Conservation (phyloP, 1,140 invertebrate species). For the Dolichoris vasculosae region DNA sequence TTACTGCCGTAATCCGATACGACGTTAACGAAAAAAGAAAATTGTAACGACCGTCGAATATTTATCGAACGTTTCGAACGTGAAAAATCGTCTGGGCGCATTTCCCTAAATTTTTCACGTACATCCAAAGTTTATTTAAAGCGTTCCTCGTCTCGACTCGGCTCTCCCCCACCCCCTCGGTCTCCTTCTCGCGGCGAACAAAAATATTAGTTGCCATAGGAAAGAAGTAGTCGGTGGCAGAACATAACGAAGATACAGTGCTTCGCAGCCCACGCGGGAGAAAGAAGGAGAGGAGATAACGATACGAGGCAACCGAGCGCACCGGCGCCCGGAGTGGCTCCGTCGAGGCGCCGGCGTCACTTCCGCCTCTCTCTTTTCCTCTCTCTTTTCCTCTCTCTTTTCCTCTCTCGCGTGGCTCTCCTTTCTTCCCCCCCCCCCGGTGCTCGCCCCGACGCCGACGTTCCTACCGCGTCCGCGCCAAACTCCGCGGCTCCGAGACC, state of each 20-base stretch:
- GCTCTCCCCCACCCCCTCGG: not conserved
- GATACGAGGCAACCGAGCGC: slow-evolving; percentile 70
- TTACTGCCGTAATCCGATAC: not conserved
- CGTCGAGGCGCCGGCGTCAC: slow-evolving; percentile 74
- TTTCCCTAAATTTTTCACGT: slow-evolving; percentile 41
- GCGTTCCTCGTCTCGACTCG: slow-evolving; percentile 9
- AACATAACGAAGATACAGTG: slow-evolving; percentile 73
- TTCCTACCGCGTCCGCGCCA: slow-evolving; percentile 51
- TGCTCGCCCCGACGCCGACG: slow-evolving; percentile 52
- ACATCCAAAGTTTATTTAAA: slow-evolving; percentile 52
- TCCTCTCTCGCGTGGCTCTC: slow-evolving; percentile 48
- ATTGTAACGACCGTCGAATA: not conserved
- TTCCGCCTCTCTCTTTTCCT: slow-evolving; percentile 64
- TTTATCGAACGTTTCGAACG: not conserved
- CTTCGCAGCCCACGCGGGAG: slow-evolving; percentile 47
- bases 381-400: slow-evolving; percentile 15
- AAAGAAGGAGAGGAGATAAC: slow-evolving; percentile 62
- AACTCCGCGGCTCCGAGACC: slow-evolving; percentile 5
- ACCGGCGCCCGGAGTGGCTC: slow-evolving; percentile 73
- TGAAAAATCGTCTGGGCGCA: slow-evolving; percentile 1
- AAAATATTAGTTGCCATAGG: slow-evolving; percentile 63
- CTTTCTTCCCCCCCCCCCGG: slow-evolving; percentile 16
- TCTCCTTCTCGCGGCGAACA: slow-evolving; percentile 54
- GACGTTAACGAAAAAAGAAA: not conserved
- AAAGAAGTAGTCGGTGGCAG: slow-evolving; percentile 64